Evolutionary conservation across 2,113 vertebrate species (phyloP).

Genomic region (Corythoichthys haematopterus): DNA sequence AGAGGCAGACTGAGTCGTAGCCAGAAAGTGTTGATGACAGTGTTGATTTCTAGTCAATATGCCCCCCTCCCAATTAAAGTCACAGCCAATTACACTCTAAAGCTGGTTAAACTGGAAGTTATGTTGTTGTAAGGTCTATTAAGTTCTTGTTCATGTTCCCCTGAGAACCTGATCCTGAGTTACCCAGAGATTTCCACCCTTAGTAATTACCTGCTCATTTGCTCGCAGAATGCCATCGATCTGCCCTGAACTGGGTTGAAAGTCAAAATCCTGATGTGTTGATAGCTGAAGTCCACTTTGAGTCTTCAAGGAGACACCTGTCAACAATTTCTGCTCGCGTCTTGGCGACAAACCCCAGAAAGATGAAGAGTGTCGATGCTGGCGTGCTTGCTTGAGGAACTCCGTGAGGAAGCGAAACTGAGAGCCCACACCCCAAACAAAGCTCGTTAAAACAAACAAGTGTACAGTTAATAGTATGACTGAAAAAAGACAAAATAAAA

Average conservation of each 20-base stretch:
- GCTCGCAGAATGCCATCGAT: slow-evolving; percentile 78
- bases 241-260: slow-evolving; percentile 77
- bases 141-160: too few relatives aligned
- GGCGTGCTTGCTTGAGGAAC: slow-evolving; percentile 3
- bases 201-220: slow-evolving; percentile 71
- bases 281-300: slow-evolving; percentile 32
- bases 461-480: background rate
- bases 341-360: slow-evolving; percentile 7
- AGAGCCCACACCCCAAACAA: background rate
- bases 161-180: too few relatives aligned
- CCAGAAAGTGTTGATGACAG: too few relatives aligned
- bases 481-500: background rate
- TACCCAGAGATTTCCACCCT: too few relatives aligned
- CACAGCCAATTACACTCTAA: too few relatives aligned
- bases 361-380: slow-evolving; percentile 36
- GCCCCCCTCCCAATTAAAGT: too few relatives aligned
- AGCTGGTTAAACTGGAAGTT: too few relatives aligned
- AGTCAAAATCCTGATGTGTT: slow-evolving; percentile 74
- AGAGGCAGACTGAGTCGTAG: too few relatives aligned
- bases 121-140: too few relatives aligned
- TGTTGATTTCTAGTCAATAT: too few relatives aligned
- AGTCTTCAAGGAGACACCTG: background rate
- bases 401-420: slow-evolving; percentile 3
- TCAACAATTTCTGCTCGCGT: slow-evolving; percentile 1
- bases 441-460: background rate